phyloP scores from a whole-genome alignment of 2,113 vertebrate genomes.

The Pelusios castaneus region DNA sequence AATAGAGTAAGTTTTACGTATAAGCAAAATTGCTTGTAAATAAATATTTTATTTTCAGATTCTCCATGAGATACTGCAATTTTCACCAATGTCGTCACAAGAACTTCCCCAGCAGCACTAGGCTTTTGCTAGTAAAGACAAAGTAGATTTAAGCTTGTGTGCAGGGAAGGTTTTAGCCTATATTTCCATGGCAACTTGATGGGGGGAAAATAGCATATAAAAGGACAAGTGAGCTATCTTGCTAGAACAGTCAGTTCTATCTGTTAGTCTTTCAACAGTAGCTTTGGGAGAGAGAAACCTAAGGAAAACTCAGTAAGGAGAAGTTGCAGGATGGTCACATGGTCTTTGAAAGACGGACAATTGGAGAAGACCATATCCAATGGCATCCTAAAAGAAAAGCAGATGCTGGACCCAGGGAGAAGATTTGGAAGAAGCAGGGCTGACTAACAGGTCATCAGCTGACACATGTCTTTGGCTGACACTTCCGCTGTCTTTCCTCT shows the following conservation, averaged over 20 bases:
- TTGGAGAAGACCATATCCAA: neutral
- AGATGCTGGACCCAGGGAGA: neutral
- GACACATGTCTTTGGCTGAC: neutral
- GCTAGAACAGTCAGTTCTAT: neutral
- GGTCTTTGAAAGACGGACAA: neutral
- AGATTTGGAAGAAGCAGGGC: neutral
- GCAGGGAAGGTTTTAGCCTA: neutral
- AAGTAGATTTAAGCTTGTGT: neutral
- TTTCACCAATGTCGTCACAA: neutral
- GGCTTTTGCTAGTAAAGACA: neutral
- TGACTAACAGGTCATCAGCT: neutral
- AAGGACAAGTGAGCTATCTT: neutral
- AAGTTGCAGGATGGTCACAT: neutral
- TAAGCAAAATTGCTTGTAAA: neutral
- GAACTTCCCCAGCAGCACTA: neutral
- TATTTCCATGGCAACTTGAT: neutral
- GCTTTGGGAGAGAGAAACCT: neutral
- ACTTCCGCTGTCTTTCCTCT: neutral
- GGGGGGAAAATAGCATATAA: neutral
- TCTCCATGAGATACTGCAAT: neutral
- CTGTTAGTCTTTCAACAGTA: neutral
- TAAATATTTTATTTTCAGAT: neutral
- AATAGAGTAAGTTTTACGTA: neutral
- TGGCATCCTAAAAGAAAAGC: neutral
- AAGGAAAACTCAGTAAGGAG: neutral